Conservation (phyloP, 2,888 invertebrate genomes). For the Cantharis rufa region DNA sequence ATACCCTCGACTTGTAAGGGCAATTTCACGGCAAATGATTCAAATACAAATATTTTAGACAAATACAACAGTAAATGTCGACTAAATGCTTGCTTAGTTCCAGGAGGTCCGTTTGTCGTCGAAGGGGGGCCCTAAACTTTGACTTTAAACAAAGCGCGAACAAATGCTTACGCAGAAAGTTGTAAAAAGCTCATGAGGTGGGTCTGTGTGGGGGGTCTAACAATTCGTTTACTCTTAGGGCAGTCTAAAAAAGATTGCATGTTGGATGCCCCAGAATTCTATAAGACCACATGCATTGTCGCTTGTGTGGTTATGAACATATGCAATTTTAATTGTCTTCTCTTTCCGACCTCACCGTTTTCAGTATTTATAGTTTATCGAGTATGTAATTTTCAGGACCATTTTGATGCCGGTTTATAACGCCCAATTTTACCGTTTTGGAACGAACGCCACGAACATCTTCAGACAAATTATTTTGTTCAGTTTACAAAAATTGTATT, state of each 20-base stretch:
- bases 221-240: conserved; percentile 11
- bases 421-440: background rate
- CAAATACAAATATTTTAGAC: conserved; percentile 34
- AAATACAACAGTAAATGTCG: conserved; percentile 34
- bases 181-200: conserved; percentile 36
- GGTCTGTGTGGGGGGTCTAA: conserved; percentile 39
- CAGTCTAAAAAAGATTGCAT: conserved; percentile 22
- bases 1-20: background rate
- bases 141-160: conserved; percentile 37
- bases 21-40: conserved; percentile 40
- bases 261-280: conserved; percentile 24
- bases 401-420: background rate
- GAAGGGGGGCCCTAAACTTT: conserved; percentile 32
- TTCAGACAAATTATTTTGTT: too few relatives aligned
- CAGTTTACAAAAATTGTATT: too few relatives aligned
- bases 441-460: background rate
- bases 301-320: conserved; percentile 29
- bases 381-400: conserved; percentile 13
- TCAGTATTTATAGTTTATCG: conserved; percentile 5
- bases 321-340: conserved; percentile 26
- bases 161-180: conserved; percentile 27
- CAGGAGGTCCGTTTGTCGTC: conserved; percentile 41
- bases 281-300: conserved; percentile 26
- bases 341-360: conserved; percentile 9
- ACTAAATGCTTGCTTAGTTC: conserved; percentile 25